Conservation (phyloP, 1,140 invertebrate genomes). For the Anastatus disparis region DNA sequence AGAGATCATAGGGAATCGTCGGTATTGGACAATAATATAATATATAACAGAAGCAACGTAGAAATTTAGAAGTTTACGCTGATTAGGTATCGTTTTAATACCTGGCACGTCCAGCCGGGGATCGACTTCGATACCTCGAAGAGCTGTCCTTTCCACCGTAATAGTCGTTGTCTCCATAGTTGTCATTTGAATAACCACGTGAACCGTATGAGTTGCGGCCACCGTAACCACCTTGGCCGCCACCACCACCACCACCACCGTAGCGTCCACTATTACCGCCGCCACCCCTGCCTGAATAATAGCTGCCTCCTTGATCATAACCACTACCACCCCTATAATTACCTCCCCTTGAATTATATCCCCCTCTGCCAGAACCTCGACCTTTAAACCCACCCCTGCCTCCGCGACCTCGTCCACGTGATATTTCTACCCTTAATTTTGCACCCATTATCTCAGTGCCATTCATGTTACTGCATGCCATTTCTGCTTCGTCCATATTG, state of each 20-base stretch:
- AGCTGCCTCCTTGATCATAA: slow-evolving; percentile 60
- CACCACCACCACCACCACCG: slow-evolving; percentile 59
- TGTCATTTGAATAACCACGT: slow-evolving; percentile 61
- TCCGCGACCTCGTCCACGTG: slow-evolving; percentile 75
- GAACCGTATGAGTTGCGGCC: slow-evolving; percentile 54
- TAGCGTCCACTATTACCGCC: slow-evolving; percentile 61
- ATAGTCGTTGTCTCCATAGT: slow-evolving; percentile 60
- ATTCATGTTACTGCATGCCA: slow-evolving; percentile 91
- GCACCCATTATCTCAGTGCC: slow-evolving; percentile 84
- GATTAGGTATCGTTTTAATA: slow-evolving; percentile 57
- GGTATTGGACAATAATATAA: slow-evolving; percentile 37
- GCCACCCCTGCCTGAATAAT: slow-evolving; percentile 63
- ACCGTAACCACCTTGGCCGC: slow-evolving; percentile 56
- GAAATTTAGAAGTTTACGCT: slow-evolving; percentile 36
- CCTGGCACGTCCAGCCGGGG: slow-evolving; percentile 69
- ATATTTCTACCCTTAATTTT: slow-evolving; percentile 85
- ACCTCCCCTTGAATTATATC: slow-evolving; percentile 54
- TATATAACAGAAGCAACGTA: slow-evolving; percentile 36
- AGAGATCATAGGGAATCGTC: slow-evolving; percentile 29
- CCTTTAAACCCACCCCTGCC: slow-evolving; percentile 53
- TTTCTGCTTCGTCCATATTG: slow-evolving; percentile 92
- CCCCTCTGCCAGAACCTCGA: slow-evolving; percentile 66
- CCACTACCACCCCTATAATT: slow-evolving; percentile 60
- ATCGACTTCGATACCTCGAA: slow-evolving; percentile 69
- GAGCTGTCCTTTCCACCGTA: slow-evolving; percentile 62